phyloP scores from a whole-genome alignment of 2,888 invertebrate genomes.

The Caenorhabditis japonica region DNA sequence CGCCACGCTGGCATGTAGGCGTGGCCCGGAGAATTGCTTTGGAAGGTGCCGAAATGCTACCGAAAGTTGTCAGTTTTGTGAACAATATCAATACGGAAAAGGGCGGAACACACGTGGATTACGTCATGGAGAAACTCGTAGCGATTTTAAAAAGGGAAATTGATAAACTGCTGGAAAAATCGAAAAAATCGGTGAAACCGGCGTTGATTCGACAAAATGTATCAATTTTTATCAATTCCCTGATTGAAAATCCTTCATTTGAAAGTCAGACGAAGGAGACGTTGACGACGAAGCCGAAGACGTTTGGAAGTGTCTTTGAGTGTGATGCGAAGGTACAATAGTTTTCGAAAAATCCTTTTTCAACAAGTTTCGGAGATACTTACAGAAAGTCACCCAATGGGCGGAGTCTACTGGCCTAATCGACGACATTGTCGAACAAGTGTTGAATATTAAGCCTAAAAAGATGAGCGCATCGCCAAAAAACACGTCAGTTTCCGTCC shows the following conservation, averaged over 20 bases:
- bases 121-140: slow-evolving; percentile 89
- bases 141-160: slow-evolving; percentile 86
- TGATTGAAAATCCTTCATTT: slow-evolving; percentile 98
- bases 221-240: slow-evolving; percentile 95
- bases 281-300: slow-evolving; percentile 93
- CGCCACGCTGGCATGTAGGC: slow-evolving; percentile 95
- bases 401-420: slow-evolving; percentile 45
- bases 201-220: slow-evolving; percentile 93
- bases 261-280: slow-evolving; percentile 99
- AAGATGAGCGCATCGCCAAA: neutral
- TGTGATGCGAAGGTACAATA: slow-evolving; percentile 78
- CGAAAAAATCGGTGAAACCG: slow-evolving; percentile 88
- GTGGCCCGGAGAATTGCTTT: slow-evolving; percentile 81
- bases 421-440: slow-evolving; percentile 47
- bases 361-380: neutral
- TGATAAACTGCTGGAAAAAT: slow-evolving; percentile 88
- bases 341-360: neutral
- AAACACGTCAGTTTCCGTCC: slow-evolving; percentile 1
- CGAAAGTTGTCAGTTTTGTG: slow-evolving; percentile 87
- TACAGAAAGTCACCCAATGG: slow-evolving; percentile 49
- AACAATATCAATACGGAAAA: slow-evolving; percentile 98
- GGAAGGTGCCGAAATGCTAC: slow-evolving; percentile 1
- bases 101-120: slow-evolving; percentile 96
- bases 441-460: slow-evolving; percentile 26
- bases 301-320: slow-evolving; percentile 92